Evolutionary conservation across 2,888 invertebrate species (phyloP).

Genomic region (Melanotus villosus): DNA sequence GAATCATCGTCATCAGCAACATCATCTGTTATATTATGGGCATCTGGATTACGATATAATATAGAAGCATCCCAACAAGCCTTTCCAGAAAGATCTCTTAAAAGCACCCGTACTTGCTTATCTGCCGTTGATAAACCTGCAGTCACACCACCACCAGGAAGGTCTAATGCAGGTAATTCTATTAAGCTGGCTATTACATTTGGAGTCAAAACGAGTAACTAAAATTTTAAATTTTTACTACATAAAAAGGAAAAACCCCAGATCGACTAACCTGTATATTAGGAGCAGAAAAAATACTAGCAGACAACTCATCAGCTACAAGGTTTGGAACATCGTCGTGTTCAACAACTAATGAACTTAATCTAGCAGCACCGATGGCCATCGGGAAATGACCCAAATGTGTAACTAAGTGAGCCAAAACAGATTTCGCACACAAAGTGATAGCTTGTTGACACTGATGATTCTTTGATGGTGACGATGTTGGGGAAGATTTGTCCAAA

Average conservation of each 20-base stretch:
- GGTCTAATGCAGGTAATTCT: constrained; percentile 88
- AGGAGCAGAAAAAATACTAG: constrained; percentile 86
- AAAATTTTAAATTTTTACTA: too few species aligned
- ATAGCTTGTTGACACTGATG: constrained; percentile 73
- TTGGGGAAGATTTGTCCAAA: constrained; percentile 69
- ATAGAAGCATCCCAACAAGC: constrained; percentile 97
- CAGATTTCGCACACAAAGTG: constrained; percentile 72
- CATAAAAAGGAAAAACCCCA: too few species aligned
- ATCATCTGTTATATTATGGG: not conserved
- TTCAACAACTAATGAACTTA: constrained; percentile 92
- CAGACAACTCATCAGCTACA: constrained; percentile 81
- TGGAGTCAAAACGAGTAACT: constrained; percentile 88
- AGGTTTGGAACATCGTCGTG: constrained; percentile 89
- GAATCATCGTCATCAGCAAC: constrained; percentile 7
- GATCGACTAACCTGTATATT: constrained; percentile 77
- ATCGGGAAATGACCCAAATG: constrained; percentile 96
- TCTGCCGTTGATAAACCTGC: constrained; percentile 85
- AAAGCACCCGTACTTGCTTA: constrained; percentile 83
- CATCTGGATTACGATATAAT: constrained; percentile 82
- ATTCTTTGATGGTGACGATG: constrained; percentile 69
- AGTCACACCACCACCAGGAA: constrained; percentile 84
- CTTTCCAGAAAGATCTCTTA: constrained; percentile 94
- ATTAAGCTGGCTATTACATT: constrained; percentile 89
- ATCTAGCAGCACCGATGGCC: constrained; percentile 88
- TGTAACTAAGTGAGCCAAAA: constrained; percentile 89